Evolutionary conservation across 2,888 invertebrate species (phyloP).

Genomic region (Tortricodes alternella): DNA sequence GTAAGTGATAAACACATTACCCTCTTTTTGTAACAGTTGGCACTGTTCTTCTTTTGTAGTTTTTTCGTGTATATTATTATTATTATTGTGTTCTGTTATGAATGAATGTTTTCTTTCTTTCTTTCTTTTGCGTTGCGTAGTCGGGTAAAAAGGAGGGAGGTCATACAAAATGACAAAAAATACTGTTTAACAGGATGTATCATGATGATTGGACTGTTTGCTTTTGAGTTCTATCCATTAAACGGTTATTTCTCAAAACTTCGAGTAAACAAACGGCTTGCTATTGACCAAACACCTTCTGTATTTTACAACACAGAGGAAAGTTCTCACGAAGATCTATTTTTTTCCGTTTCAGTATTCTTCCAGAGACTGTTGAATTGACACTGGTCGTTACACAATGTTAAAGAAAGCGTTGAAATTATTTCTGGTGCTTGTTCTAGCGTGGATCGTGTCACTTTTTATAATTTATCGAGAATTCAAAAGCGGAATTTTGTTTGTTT

Average conservation of each 20-base stretch:
- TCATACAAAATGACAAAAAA: background rate
- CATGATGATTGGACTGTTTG: background rate
- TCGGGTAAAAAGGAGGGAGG: no score
- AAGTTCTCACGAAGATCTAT: background rate
- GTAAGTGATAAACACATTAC: no score
- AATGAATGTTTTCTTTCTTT: no score
- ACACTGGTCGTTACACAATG: constrained; percentile 23
- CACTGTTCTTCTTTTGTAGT: no score
- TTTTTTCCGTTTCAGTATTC: background rate
- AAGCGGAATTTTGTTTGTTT: constrained; percentile 29
- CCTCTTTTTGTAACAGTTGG: no score
- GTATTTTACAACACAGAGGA: constrained; percentile 2
- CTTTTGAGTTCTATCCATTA: background rate
- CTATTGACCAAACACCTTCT: constrained; percentile 17
- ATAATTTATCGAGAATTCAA: constrained; percentile 45
- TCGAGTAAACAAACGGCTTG: constrained; percentile 3
- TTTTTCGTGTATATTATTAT: no score
- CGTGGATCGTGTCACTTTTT: constrained; percentile 52
- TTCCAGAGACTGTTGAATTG: background rate
- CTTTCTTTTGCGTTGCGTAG: no score
- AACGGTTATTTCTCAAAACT: constrained; percentile 12
- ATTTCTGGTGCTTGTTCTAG: constrained; percentile 39
- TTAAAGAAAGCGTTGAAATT: constrained; percentile 39
- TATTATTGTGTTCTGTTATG: no score
- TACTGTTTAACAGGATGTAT: background rate